Conservation (phyloP, 2,888 invertebrate genomes). For the Hyppa rectilinea region DNA sequence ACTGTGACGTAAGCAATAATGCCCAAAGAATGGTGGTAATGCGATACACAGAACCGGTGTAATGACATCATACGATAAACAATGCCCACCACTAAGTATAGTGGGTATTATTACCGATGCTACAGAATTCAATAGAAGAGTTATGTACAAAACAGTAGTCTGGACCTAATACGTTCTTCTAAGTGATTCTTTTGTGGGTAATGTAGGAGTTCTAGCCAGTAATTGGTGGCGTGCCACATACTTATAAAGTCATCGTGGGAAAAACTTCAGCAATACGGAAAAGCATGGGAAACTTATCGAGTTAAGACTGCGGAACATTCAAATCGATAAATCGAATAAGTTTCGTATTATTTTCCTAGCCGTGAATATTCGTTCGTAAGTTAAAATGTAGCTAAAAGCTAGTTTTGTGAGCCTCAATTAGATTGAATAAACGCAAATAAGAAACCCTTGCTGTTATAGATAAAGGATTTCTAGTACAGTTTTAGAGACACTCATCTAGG, state of each 20-base stretch:
- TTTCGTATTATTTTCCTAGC: conserved; percentile 3
- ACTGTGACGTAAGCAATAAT: conserved; percentile 44
- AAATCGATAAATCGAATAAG: conserved; percentile 64
- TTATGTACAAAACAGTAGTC: conserved; percentile 41
- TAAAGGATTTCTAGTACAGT: background rate
- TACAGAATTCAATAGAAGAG: conserved; percentile 24
- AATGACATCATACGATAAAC: conserved; percentile 58
- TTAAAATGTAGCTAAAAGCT: conserved; percentile 2
- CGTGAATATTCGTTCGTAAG: conserved; percentile 17
- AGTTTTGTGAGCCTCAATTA: background rate
- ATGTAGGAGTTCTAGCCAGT: conserved; percentile 60
- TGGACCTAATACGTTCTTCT: conserved; percentile 33
- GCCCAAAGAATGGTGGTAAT: conserved; percentile 40
- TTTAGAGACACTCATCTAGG: background rate
- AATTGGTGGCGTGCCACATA: conserved; percentile 64
- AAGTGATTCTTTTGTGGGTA: conserved; percentile 46
- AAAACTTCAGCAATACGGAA: conserved; percentile 70
- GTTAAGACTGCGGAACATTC: conserved; percentile 60
- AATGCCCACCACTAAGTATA: conserved; percentile 37
- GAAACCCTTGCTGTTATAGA: background rate
- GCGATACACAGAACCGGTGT: conserved; percentile 40
- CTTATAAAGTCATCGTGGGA: conserved; percentile 75
- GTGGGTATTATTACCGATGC: conserved; percentile 23
- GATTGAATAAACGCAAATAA: conserved; percentile 11
- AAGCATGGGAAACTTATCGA: conserved; percentile 68